phyloP scores from a whole-genome alignment of 2,113 vertebrate species.

The Hyla sarda region DNA sequence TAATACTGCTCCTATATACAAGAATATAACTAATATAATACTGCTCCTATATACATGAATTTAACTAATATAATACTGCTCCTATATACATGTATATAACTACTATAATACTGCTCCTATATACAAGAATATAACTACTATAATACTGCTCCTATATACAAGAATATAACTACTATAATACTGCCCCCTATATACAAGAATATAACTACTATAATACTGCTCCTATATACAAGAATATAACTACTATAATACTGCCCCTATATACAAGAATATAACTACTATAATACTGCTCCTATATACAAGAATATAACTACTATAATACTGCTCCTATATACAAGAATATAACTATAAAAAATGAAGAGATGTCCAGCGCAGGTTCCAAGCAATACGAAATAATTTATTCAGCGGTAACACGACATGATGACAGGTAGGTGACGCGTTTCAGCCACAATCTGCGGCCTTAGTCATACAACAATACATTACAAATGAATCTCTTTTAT shows the following conservation, averaged over 20 bases:
- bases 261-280: not conserved
- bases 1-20: not conserved
- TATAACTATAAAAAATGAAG: too few species aligned
- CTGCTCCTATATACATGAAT: too few species aligned
- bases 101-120: not conserved
- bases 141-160: not conserved
- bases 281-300: not conserved
- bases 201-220: not conserved
- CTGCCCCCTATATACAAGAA: not conserved
- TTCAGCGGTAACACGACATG: too few species aligned
- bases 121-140: not conserved
- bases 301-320: conserved; percentile 1
- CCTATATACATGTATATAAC: not conserved
- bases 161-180: not conserved
- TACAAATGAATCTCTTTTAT: too few species aligned
- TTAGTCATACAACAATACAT: too few species aligned
- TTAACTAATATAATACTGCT: not conserved
- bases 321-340: not conserved
- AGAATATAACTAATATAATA: not conserved
- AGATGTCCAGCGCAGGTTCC: too few species aligned
- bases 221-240: conserved; percentile 1
- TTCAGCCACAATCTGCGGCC: too few species aligned
- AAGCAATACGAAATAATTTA: too few species aligned
- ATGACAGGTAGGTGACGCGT: too few species aligned
- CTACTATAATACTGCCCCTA: not conserved